phyloP scores from a whole-genome alignment of 2,797 vertebrate species.

The Coregonus suidteri region DNA sequence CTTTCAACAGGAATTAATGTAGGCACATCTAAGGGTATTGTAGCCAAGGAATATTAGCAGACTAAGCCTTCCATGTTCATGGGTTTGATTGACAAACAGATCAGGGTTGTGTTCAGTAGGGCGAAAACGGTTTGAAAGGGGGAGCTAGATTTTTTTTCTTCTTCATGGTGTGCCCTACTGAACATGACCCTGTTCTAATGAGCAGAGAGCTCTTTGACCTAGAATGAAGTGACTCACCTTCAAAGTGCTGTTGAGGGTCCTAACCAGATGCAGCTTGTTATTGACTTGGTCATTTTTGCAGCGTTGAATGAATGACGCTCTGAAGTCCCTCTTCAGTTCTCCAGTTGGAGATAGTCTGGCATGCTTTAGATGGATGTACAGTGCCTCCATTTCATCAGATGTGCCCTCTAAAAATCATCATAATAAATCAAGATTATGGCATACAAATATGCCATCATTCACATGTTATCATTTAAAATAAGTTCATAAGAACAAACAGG shows the following conservation, averaged over 20 bases:
- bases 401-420: constrained; percentile 26
- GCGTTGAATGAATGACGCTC: constrained; percentile 83
- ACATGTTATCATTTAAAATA: too few species aligned
- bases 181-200: background rate
- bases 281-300: constrained; percentile 83
- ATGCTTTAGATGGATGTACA: constrained; percentile 82
- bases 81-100: too few species aligned
- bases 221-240: constrained; percentile 74
- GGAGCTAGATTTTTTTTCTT: background rate
- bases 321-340: constrained; percentile 72
- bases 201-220: background rate
- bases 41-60: too few species aligned
- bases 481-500: background rate
- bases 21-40: background rate
- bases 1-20: background rate
- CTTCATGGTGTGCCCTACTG: constrained; percentile 6
- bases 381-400: constrained; percentile 80
- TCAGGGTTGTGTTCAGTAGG: too few species aligned
- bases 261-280: constrained; percentile 85
- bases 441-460: background rate
- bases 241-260: constrained; percentile 85
- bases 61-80: too few species aligned
- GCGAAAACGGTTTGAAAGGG: too few species aligned
- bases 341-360: constrained; percentile 81
- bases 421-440: background rate